Base-by-base conservation (phyloP, 2,888 invertebrate species). In the Amorpha juglandis region DNA sequence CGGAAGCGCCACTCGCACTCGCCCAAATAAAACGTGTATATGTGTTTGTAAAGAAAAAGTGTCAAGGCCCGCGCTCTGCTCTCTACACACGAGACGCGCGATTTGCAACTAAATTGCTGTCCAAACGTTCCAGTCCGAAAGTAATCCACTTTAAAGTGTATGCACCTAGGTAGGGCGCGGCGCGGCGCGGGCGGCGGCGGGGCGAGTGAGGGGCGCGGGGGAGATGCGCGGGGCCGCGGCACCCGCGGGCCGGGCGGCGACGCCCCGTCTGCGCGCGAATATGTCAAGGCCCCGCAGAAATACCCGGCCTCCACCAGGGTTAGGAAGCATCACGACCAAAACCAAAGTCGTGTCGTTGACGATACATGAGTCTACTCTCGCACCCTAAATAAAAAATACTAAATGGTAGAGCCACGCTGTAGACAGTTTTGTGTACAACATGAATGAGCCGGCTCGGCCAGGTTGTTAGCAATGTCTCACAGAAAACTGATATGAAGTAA, bases 241-340 rank as follows among this genome's bases (percentile, higher is more conserved):
- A n/a, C n/a, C n/a, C n/a, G n/a, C n/a, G 27, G 45, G 14, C 1
- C 64, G 67, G 72, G 67, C 69, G 69, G 64, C 69, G 69, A 53
- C 66, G 65, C 65, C 66, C 67, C 68, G 71, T 70, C 74, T 70
- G 72, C 63, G 65, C 58, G 67, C 65, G 65, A 71, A 66, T 66
- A 73, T 78, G 80, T 79, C 79, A 80, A 79, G 79, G 79, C 76
- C 75, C 68, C 68, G 72, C 74, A 69, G 62, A 68, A 67, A 71
- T 72, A 70, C 70, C 68, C 72, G 68, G 70, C 69, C 70, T 53
- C 68, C 27, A 47, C 48, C 48, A 16, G 64, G 45, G 64, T 53
- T 21, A 64, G 53, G 45, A 64, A 27, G 27, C 27, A 27, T 2
- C 27, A 45, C 53, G 1, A 33, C 12, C 12, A n/a, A 12, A 8